Evolutionary conservation across 2,888 invertebrate genomes (phyloP).

Genomic region (Melinaea marsaeus): DNA sequence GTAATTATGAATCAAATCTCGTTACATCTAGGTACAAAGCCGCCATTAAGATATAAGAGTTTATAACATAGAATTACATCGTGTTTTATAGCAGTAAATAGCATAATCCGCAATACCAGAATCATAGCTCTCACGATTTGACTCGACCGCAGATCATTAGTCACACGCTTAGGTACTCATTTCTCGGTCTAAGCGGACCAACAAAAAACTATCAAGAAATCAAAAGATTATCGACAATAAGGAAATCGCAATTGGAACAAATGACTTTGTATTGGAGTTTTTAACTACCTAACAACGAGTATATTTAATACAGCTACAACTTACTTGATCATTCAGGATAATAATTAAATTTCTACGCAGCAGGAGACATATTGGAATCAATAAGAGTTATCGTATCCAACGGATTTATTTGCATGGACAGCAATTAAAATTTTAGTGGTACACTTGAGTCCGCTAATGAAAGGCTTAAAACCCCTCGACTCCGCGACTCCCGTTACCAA

Average conservation of each 20-base stretch:
- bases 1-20: conserved; percentile 15
- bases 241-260: conserved; percentile 15
- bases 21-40: conserved; percentile 14
- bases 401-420: conserved; percentile 31
- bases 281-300: too few species aligned
- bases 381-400: conserved; percentile 10
- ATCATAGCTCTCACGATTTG: conserved; percentile 51
- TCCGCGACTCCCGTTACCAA: conserved; percentile 34
- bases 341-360: not conserved
- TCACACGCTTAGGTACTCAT: conserved; percentile 44
- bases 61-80: conserved; percentile 24
- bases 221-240: conserved; percentile 14
- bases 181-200: conserved; percentile 27
- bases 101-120: conserved; percentile 46
- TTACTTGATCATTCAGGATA: not conserved
- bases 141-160: conserved; percentile 49
- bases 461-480: conserved; percentile 44
- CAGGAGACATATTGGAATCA: not conserved
- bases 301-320: too few species aligned
- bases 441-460: conserved; percentile 62
- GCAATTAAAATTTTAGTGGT: conserved; percentile 60
- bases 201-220: conserved; percentile 21
- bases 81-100: conserved; percentile 27
- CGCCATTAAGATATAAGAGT: conserved; percentile 16
- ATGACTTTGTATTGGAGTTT: not conserved